Base-by-base conservation (phyloP, 2,113 vertebrate species). In the Vanacampus margaritifer region DNA sequence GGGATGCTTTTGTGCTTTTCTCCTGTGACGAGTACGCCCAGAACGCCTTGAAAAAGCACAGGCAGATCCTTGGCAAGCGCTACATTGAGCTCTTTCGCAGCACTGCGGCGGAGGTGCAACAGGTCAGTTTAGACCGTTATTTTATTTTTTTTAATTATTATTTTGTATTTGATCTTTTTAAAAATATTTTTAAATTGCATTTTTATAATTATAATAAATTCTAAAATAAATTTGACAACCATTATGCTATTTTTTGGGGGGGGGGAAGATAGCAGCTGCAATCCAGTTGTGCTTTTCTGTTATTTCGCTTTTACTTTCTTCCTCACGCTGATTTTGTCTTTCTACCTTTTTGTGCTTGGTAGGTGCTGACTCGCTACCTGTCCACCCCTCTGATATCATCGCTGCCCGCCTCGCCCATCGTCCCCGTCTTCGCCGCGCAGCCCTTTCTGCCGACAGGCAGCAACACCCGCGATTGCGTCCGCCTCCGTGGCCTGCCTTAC, bases 51-150 rank as follows among this genome's bases (percentile, higher is more conserved):
- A 96, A 95, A 75, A 98, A 94, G 79, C 97, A 98, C 89, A 97
- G 97, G 87, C 94, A 96, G 89, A 95, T 96, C 83, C 91, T 98
- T 68, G 97, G 97, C 41, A 98, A 98, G 83, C 92, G 97, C 65
- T 98, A 98, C 74, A 98, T 98, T 2, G 97, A 98, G 89, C 91
- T 98, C 83, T 98, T 98, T 86, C 90, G 95, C 60, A 98, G 97
- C 83, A 98, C 97, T 1, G 95, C 97, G 0, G 97, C 97, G 0
- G 96, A 98, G 76, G 96, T 98, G 62, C 96, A 98, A 77, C 97
- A 98, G 95, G 97, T 67, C 28, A 51, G 48, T 50, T 51, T 6
- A 6, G 9, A 17, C 13, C 26, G 23, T 26, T 16, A 35, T 59
- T 8, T 32, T 32, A 32, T 32, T 32, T 32, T 32, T 32, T 32